These are phyloP conservation scores for Ophioninae sp. DNA, from an alignment of 2,888 invertebrate genomes.

Conservation along the genomic window DNA sequence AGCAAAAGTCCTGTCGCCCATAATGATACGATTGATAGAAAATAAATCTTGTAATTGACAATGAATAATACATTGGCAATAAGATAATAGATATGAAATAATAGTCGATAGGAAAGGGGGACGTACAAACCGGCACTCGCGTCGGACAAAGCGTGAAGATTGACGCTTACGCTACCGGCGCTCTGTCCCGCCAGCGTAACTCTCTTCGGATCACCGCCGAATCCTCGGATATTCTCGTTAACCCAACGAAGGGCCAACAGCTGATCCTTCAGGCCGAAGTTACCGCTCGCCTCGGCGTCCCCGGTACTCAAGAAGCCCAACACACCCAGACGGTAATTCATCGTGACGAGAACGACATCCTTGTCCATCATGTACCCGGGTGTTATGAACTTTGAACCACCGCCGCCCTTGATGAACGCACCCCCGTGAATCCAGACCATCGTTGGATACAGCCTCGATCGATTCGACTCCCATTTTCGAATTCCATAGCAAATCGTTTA, in stretches of 20 bases:
- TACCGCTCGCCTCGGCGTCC: conserved; percentile 65
- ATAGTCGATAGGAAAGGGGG: background rate
- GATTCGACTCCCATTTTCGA: conserved; percentile 43
- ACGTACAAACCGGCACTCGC: conserved; percentile 52
- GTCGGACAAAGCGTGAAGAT: conserved; percentile 63
- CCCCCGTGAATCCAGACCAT: conserved; percentile 69
- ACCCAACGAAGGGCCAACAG: conserved; percentile 66
- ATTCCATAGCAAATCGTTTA: background rate
- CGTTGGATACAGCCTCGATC: conserved; percentile 60
- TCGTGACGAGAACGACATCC: conserved; percentile 65
- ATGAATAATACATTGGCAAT: too few species aligned
- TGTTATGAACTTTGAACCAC: conserved; percentile 38
- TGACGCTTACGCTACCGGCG: conserved; percentile 64
- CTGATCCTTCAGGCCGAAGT: conserved; percentile 70
- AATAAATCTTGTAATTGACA: too few species aligned
- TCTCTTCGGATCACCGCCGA: conserved; percentile 65
- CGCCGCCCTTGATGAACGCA: conserved; percentile 57
- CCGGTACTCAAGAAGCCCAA: conserved; percentile 69
- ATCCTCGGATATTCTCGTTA: conserved; percentile 59
- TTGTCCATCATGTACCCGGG: conserved; percentile 69
- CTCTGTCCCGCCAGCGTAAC: conserved; percentile 67
- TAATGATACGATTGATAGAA: too few species aligned
- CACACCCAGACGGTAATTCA: conserved; percentile 70
- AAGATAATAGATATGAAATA: background rate
- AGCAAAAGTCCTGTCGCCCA: too few species aligned